These are phyloP conservation scores for Cephus pygmeus DNA, from an alignment of 2,888 invertebrate genomes.

Conservation along the genomic window DNA sequence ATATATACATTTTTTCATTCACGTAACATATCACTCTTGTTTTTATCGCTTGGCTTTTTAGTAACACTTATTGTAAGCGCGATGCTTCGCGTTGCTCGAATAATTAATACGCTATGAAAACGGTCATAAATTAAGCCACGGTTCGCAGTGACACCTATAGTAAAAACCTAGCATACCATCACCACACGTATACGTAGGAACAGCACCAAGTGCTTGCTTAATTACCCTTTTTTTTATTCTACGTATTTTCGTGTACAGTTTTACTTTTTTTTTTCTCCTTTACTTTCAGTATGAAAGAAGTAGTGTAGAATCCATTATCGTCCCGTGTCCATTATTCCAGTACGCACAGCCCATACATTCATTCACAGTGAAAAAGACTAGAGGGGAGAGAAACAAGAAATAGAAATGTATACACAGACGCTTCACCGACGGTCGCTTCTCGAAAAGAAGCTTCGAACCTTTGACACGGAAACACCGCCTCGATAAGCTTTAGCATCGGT, in stretches of 20 bases:
- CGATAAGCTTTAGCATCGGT: background rate
- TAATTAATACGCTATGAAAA: background rate
- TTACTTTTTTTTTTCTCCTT: background rate
- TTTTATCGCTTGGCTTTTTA: constrained; percentile 12
- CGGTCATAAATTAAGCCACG: background rate
- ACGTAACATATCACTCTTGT: constrained; percentile 6
- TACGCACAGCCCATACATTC: constrained; percentile 14
- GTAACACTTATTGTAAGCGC: constrained; percentile 5
- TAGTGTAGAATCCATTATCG: background rate
- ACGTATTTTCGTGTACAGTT: background rate
- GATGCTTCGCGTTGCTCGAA: background rate
- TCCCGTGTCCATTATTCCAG: constrained; percentile 20
- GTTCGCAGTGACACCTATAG: background rate
- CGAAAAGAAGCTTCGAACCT: background rate
- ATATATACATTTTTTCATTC: background rate
- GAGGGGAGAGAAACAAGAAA: background rate
- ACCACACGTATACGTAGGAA: background rate
- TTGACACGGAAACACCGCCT: background rate
- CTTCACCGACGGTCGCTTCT: background rate
- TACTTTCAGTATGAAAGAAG: background rate
- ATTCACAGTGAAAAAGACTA: background rate
- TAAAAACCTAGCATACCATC: background rate
- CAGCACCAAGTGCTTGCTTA: background rate
- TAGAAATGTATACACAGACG: background rate
- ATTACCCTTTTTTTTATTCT: background rate